Base-by-base conservation (phyloP, 2,797 vertebrate genomes). In the Sebastes hopkinsi region DNA sequence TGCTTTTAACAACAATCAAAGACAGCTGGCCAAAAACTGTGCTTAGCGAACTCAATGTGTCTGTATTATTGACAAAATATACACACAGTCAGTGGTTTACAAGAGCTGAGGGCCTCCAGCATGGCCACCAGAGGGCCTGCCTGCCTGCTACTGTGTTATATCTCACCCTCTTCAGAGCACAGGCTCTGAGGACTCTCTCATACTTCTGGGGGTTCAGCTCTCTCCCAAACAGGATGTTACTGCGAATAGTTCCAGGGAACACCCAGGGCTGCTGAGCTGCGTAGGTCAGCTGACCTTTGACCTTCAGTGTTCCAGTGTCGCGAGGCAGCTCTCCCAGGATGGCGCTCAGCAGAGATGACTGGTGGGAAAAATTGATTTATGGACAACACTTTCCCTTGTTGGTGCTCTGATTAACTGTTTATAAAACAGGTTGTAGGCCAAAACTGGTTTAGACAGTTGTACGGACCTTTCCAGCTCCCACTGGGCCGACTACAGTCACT, bases 221-320 rank as follows among this genome's bases (percentile, higher is more conserved):
- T 79, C 96, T 97, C 65, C 98, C 98, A 77, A 99, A 99, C 32
- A 99, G 90, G 91, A 99, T 98, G 89, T 99, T 99, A 85, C 97
- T 98, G 69, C 97, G 96, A 50, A 99, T 95, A 14, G 97, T 98
- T 8, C 98, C 98, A 0, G 98, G 96, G 86, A 98, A 99, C 23
- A 99, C 96, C 97, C 98, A 99, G 10, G 98, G 97, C 90, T 98
- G 97, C 94, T 99, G 98, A 29, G 97, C 96, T 6, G 97, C 96
- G 3, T 98, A 99, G 2, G 96, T 96, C 22, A 99, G 89, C 87
- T 88, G 96, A 80, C 98, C 98, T 25, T 83, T 92, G 70, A 96
- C 92, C 0, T 79, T 94, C 77, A 98, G 87, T 1, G 90, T 79
- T 1, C 98, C 98, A 4, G 89, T 92, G 23, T 95, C 93, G 0